phyloP scores from a whole-genome alignment of 53 echinoderm and acorn worm genomes.

The Apostichopus leukothele region DNA sequence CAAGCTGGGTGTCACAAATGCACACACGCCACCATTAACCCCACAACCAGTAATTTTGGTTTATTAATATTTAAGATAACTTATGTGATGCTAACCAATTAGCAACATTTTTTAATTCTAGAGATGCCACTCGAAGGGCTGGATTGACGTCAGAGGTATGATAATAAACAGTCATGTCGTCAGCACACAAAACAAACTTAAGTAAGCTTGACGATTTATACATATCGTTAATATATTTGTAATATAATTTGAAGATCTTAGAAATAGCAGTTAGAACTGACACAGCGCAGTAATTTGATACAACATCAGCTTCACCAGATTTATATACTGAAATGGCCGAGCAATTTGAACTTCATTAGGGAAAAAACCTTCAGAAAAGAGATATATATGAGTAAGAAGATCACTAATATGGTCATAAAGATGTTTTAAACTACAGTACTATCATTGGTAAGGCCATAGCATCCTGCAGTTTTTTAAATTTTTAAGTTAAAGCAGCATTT shows the following conservation, averaged over 20 bases:
- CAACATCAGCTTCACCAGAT: no score
- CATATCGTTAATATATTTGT: neutral
- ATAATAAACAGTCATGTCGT: neutral
- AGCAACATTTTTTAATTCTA: neutral
- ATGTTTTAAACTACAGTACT: neutral
- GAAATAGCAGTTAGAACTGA: neutral
- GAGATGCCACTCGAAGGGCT: slow-evolving; percentile 8
- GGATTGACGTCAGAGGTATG: neutral
- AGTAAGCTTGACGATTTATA: neutral
- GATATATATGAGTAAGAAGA: neutral
- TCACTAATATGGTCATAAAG: neutral
- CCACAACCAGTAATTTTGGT: neutral
- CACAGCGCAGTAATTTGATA: neutral
- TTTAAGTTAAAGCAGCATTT: no score
- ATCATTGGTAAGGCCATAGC: slow-evolving; percentile 13
- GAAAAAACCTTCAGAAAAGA: slow-evolving; percentile 7
- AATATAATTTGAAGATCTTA: slow-evolving; percentile 17
- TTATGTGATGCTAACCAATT: neutral
- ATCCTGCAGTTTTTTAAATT: neutral
- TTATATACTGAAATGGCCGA: no score
- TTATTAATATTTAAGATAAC: neutral
- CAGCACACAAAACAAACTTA: neutral
- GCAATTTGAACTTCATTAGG: slow-evolving; percentile 1
- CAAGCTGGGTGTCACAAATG: no score
- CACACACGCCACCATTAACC: no score